These are phyloP conservation scores for Strigamia transsilvanica DNA, from an alignment of 2,888 invertebrate genomes.

Conservation along the genomic window DNA sequence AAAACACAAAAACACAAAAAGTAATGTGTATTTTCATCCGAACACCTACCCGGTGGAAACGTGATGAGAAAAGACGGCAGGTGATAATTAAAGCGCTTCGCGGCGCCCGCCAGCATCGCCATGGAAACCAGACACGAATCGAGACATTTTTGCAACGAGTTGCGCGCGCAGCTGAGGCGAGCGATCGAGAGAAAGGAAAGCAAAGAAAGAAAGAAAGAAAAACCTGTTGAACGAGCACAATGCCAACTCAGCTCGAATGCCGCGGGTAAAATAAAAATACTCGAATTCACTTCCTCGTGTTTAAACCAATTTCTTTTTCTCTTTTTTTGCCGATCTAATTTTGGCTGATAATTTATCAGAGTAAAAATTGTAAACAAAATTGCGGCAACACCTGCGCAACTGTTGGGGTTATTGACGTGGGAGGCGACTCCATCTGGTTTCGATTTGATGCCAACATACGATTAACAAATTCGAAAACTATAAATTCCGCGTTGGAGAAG, in stretches of 20 bases:
- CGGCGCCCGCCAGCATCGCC: background rate
- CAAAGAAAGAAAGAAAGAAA: background rate
- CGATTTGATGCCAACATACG: background rate
- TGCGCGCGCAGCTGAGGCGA: conserved; percentile 3
- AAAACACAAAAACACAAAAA: background rate
- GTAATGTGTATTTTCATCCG: background rate
- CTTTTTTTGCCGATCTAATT: no score
- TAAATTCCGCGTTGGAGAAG: no score
- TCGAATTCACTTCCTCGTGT: conserved; percentile 9
- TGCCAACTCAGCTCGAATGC: conserved; percentile 5
- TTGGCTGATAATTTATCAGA: no score
- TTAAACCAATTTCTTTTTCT: background rate
- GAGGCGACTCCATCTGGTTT: background rate
- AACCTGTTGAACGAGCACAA: conserved; percentile 30
- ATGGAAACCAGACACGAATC: conserved; percentile 26
- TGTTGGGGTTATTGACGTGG: background rate
- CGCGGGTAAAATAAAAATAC: background rate
- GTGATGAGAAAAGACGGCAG: background rate
- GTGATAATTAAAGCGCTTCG: background rate
- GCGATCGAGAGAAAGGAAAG: background rate
- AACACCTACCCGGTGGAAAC: background rate
- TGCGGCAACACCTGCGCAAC: background rate
- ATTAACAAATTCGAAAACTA: background rate
- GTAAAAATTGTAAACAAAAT: background rate
- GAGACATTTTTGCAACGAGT: background rate